Base-by-base conservation (phyloP, 2,113 vertebrate species). In the Chascanopsetta lugubris region DNA sequence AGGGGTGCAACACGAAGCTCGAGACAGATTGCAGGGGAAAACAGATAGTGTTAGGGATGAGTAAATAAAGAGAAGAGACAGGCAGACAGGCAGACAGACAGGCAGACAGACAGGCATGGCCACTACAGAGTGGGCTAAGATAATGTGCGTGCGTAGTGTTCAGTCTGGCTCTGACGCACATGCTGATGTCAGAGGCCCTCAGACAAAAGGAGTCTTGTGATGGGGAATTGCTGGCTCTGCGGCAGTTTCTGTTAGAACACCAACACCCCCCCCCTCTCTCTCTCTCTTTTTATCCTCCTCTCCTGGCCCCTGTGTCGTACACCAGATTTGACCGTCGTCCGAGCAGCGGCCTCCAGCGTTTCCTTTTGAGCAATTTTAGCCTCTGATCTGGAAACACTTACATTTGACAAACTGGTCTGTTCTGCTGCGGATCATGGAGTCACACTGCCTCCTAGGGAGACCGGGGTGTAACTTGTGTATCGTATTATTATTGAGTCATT, bases 151-250 rank as follows among this genome's bases (percentile, higher is more conserved):
- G 72, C 54, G 62, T 79, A 71, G 66, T 49, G 56, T 71, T 80
- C 75, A 71, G 69, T 85, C 86, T 62, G 59, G 76, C 86, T 81
- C 89, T 93, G 92, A 93, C 91, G 91, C 91, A 93, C 89, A 78
- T 90, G 88, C 89, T 91, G 90, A 93, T 91, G 92, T 93, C 91
- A 93, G 77, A 71, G 45, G 68, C 60, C 36, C 50, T 53, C 51
- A 77, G 73, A 93, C 91, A 93, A 93, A 92, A 91, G 86, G 66
- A 84, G 88, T 76, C 83, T 91, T 93, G 92, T 93, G 85, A 89
- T 90, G 80, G 75, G 73, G 79, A 89, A 85, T 77, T 61, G 81
- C 80, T 77, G 78, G 80, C 69, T 86, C 79, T 83, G 60, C 57
- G 25, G 66, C 70, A 56, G 75, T 85, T 85, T 84, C 71, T 76